A percentile compares a stretch with the other conserved stretches of the same genome.
Evolutionary conservation across 1,140 invertebrate genomes (phyloP).

Genomic region (Pachypsylla venusta): DNA sequence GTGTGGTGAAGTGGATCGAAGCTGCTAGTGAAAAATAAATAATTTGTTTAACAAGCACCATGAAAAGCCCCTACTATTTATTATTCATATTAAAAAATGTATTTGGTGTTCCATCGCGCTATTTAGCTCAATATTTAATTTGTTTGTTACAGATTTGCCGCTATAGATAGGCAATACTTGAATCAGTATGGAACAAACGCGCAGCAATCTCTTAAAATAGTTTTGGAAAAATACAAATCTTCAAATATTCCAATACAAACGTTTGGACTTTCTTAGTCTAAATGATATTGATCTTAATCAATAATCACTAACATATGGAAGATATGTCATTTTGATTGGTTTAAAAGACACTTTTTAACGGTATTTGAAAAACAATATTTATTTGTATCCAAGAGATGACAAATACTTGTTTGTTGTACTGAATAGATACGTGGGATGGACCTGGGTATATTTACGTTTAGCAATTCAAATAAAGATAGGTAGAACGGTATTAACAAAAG

Average conservation of each 20-base stretch:
- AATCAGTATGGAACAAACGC: conserved; percentile 37
- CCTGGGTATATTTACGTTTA: too few relatives aligned
- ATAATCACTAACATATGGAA: too few relatives aligned
- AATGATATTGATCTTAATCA: too few relatives aligned
- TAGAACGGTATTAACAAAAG: too few relatives aligned
- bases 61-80: neutral
- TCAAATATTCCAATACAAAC: conserved; percentile 2
- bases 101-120: neutral
- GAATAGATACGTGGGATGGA: too few relatives aligned
- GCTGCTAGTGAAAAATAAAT: neutral
- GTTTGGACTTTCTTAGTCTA: too few relatives aligned
- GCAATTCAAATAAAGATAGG: too few relatives aligned
- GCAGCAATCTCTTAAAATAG: neutral
- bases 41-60: neutral
- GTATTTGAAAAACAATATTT: too few relatives aligned
- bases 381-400: too few relatives aligned
- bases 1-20: neutral
- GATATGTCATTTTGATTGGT: too few relatives aligned
- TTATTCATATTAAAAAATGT: neutral
- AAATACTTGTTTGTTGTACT: too few relatives aligned
- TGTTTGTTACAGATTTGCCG: conserved; percentile 37
- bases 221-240: neutral
- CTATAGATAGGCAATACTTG: conserved; percentile 38
- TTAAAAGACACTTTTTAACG: too few relatives aligned
- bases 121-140: conserved; percentile 25